A percentile compares a stretch with the other conserved stretches of the same genome.
Conservation (phyloP, 2,797 vertebrate genomes). For the Tarsius wallacei region DNA sequence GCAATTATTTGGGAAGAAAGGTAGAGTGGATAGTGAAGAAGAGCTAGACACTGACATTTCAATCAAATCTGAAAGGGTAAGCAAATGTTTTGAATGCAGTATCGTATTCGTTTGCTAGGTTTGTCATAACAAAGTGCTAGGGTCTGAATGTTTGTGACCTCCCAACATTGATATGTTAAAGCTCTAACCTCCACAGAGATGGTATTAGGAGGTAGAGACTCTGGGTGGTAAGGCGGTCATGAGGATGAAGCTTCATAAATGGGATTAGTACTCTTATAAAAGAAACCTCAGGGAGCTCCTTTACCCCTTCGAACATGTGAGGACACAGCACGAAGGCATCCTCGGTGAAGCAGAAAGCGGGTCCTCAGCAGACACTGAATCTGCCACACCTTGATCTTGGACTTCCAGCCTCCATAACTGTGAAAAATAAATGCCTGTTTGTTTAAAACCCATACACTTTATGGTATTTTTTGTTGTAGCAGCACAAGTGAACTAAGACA, state of each 20-base stretch:
- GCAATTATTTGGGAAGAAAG: background rate
- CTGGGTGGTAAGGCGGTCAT: background rate
- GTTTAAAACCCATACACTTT: background rate
- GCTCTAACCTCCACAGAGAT: background rate
- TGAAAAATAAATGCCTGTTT: background rate
- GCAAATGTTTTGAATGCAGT: too few species aligned
- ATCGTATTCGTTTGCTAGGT: too few species aligned
- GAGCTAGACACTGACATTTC: too few species aligned
- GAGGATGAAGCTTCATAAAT: background rate
- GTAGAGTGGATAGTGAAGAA: background rate
- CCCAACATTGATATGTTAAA: background rate
- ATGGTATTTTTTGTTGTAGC: background rate
- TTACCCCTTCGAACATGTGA: background rate
- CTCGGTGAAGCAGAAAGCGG: background rate
- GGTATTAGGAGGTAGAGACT: rapidly evolving
- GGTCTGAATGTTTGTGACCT: too few species aligned
- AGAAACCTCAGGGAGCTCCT: too few species aligned
- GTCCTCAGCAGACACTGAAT: background rate
- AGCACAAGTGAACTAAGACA: background rate
- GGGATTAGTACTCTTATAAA: too few species aligned
- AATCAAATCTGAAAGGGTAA: too few species aligned
- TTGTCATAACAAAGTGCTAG: too few species aligned
- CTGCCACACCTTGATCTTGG: too few species aligned
- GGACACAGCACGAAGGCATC: background rate
- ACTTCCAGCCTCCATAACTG: too few species aligned